Percentiles rank a stretch among this genome's conserved stretches.
phyloP scores from a whole-genome alignment of 2,888 invertebrate species.

The Tiliacea aurago region DNA sequence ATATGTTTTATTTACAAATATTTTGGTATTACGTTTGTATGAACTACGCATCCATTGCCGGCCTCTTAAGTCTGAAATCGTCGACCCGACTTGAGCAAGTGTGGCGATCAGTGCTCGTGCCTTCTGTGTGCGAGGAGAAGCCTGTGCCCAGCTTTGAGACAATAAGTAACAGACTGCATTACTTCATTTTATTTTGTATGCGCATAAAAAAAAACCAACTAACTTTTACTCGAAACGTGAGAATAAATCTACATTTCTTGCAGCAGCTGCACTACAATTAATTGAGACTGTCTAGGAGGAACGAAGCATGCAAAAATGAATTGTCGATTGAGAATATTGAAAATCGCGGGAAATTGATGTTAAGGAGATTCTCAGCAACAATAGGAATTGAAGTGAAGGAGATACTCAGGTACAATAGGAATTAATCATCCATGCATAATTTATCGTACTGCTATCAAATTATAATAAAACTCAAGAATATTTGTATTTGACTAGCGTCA shows the following conservation, averaged over 20 bases:
- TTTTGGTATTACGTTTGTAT: too few species aligned
- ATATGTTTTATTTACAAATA: too few species aligned
- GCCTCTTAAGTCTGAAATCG: neutral
- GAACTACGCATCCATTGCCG: too few species aligned
- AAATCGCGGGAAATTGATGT: conserved; percentile 8
- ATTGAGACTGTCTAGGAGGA: neutral
- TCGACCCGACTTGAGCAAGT: too few species aligned
- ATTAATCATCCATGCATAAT: neutral
- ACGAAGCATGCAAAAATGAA: conserved; percentile 6
- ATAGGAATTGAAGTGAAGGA: neutral
- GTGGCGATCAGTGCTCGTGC: too few species aligned
- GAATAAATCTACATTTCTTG: conserved; percentile 11
- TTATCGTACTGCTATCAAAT: neutral
- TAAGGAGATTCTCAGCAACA: neutral
- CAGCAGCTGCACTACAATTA: conserved; percentile 6
- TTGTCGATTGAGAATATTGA: conserved; percentile 24
- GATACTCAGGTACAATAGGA: too few species aligned
- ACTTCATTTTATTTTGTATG: neutral
- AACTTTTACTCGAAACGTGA: neutral
- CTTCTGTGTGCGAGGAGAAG: neutral
- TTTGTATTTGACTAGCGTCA: neutral
- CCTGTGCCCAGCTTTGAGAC: neutral
- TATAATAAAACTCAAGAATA: neutral
- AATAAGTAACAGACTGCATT: neutral
- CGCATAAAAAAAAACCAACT: too few species aligned